A percentile compares a stretch with the other conserved stretches of the same genome.
These are phyloP conservation scores for Silurus glanis DNA, from an alignment of 2,113 vertebrate genomes.

Conservation along the genomic window DNA sequence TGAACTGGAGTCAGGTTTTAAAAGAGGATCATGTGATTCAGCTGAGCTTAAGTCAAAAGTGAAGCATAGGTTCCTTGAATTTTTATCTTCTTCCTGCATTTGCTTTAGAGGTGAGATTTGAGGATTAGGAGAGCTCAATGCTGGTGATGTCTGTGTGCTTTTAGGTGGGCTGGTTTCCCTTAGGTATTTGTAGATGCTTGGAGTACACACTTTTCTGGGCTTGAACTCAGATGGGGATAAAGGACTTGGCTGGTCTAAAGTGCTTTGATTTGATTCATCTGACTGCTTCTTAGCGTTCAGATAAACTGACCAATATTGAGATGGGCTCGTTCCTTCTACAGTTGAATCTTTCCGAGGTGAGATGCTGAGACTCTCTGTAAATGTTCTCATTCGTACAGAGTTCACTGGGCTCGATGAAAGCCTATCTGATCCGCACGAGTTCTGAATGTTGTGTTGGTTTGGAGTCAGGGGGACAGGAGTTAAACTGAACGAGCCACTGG, in stretches of 20 bases:
- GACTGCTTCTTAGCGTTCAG: slow-evolving; percentile 50
- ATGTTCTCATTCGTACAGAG: slow-evolving; percentile 45
- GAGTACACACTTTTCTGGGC: slow-evolving; percentile 33
- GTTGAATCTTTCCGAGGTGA: slow-evolving; percentile 51
- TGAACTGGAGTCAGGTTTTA: slow-evolving; percentile 28
- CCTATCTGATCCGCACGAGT: background rate
- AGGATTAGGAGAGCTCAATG: slow-evolving; percentile 45
- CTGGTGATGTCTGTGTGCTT: slow-evolving; percentile 21
- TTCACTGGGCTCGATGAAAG: background rate
- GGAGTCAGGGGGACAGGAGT: background rate
- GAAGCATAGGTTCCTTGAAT: slow-evolving; percentile 12
- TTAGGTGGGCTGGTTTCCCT: slow-evolving; percentile 52
- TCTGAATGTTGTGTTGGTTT: slow-evolving; percentile 11
- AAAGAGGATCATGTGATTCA: slow-evolving; percentile 49
- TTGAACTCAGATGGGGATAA: slow-evolving; percentile 49
- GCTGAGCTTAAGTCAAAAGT: slow-evolving; percentile 46
- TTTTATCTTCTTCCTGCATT: slow-evolving; percentile 33
- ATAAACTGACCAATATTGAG: slow-evolving; percentile 61
- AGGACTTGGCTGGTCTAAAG: slow-evolving; percentile 34
- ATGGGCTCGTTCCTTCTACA: slow-evolving; percentile 53
- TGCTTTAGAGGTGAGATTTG: slow-evolving; percentile 51
- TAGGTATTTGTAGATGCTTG: slow-evolving; percentile 64
- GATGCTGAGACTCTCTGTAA: slow-evolving; percentile 53
- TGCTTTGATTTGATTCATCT: slow-evolving; percentile 6
- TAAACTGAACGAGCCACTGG: background rate